A percentile compares a stretch with the other conserved stretches of the same genome.
These are phyloP conservation scores for Girardinus metallicus DNA, from an alignment of 2,797 vertebrate species.

Conservation along the genomic window DNA sequence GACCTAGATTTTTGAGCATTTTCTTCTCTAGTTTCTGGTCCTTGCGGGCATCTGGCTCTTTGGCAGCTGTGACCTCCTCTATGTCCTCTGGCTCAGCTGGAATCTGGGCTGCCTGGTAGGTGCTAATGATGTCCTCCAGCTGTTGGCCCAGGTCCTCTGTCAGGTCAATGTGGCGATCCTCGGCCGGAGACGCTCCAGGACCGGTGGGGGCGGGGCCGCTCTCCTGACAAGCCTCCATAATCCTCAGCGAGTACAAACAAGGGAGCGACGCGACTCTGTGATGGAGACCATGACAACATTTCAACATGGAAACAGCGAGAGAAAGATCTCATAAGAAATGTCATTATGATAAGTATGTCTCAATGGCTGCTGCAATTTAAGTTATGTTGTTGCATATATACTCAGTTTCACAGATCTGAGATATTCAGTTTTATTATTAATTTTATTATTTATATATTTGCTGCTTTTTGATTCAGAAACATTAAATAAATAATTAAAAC, in stretches of 20 bases:
- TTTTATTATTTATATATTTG: background rate
- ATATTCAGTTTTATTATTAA: background rate
- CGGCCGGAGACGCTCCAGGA: slow-evolving; percentile 39
- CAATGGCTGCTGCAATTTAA: background rate
- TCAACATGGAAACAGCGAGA: background rate
- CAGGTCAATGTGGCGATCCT: slow-evolving; percentile 70
- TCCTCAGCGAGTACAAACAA: slow-evolving; percentile 35
- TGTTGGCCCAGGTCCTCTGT: slow-evolving; percentile 89
- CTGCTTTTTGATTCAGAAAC: background rate
- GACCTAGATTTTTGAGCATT: slow-evolving; percentile 94
- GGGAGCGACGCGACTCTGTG: slow-evolving; percentile 10
- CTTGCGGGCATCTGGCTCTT: slow-evolving; percentile 76
- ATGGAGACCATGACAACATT: background rate
- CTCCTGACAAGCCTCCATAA: slow-evolving; percentile 85
- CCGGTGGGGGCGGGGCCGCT: slow-evolving; percentile 43
- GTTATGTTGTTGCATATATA: background rate
- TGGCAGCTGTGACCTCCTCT: slow-evolving; percentile 75
- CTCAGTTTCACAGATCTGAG: background rate
- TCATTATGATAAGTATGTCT: too few species aligned
- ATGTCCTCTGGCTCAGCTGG: slow-evolving; percentile 73
- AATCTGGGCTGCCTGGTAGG: slow-evolving; percentile 82
- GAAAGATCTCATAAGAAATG: background rate
- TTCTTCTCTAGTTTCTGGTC: slow-evolving; percentile 96
- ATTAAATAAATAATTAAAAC: background rate
- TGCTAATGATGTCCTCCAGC: slow-evolving; percentile 96